These are phyloP conservation scores for Saimiri boliviensis DNA, from an alignment of 2,113 vertebrate genomes.

Conservation along the genomic window DNA sequence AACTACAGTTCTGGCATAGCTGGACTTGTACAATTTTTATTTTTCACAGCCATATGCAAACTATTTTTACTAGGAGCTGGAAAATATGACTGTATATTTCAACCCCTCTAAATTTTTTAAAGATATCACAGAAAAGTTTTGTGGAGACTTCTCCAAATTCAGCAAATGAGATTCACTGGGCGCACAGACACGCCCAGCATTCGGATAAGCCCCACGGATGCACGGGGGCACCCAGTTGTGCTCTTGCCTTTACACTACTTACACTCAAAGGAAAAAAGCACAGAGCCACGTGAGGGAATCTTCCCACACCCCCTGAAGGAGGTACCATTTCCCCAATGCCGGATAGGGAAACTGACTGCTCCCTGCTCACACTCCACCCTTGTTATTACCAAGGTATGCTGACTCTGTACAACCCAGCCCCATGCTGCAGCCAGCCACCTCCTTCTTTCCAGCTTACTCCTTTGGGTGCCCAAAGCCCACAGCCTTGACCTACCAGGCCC, in stretches of 20 bases:
- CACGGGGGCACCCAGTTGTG: rapidly evolving
- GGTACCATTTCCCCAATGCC: background rate
- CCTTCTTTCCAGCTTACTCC: background rate
- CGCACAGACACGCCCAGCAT: rapidly evolving
- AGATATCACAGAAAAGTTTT: background rate
- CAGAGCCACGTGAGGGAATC: rapidly evolving
- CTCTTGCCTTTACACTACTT: background rate
- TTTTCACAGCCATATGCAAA: constrained; percentile 46
- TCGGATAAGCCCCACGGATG: background rate
- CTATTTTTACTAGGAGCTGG: constrained; percentile 34
- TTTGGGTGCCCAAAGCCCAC: too few relatives aligned
- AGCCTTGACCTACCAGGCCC: too few relatives aligned
- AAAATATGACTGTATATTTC: constrained; percentile 35
- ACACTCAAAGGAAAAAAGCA: rapidly evolving
- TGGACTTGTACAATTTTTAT: background rate
- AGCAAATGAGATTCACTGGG: background rate
- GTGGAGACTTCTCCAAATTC: background rate
- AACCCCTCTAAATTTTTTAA: constrained; percentile 30
- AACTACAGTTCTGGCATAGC: constrained; percentile 47
- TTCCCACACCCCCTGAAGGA: background rate
- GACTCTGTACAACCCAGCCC: background rate
- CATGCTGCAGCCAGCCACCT: rapidly evolving
- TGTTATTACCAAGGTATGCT: background rate
- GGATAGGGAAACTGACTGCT: background rate
- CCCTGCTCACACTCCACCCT: background rate